Conservation (phyloP, 2,113 vertebrate genomes). For the Ploceus nigricollis region DNA sequence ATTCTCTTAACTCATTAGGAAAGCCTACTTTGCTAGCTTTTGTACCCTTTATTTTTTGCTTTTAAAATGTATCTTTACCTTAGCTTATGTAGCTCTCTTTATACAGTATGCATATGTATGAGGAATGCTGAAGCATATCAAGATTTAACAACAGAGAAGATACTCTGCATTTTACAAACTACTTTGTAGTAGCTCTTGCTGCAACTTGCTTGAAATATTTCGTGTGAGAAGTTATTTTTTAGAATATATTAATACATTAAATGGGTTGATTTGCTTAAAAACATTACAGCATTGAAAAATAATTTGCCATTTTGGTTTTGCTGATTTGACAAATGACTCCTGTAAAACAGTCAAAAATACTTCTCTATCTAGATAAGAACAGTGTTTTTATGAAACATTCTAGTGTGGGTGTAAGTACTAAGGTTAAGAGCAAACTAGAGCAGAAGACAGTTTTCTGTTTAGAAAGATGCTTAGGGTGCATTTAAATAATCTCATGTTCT, state of each 20-base stretch:
- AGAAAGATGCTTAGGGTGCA: not conserved
- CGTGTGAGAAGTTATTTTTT: not conserved
- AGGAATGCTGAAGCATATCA: not conserved
- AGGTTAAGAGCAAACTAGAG: not conserved
- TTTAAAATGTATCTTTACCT: not conserved
- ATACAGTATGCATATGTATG: not conserved
- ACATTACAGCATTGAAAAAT: not conserved
- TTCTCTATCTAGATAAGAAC: not conserved
- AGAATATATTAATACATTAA: slow-evolving; percentile 9
- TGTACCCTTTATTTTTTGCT: not conserved
- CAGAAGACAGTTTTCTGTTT: not conserved
- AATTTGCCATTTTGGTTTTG: not conserved
- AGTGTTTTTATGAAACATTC: not conserved
- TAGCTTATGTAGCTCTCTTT: not conserved
- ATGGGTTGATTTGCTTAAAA: not conserved
- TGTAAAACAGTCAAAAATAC: not conserved
- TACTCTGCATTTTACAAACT: not conserved
- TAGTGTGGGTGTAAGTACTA: not conserved
- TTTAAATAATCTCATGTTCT: not conserved
- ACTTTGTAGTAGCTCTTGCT: not conserved
- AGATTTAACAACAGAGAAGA: not conserved
- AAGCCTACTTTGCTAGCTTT: not conserved
- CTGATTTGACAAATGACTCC: not conserved
- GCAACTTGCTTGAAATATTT: not conserved
- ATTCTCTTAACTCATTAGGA: not conserved